Evolutionary conservation across 2,888 invertebrate species (phyloP).

Genomic region (Dascillus cervinus): DNA sequence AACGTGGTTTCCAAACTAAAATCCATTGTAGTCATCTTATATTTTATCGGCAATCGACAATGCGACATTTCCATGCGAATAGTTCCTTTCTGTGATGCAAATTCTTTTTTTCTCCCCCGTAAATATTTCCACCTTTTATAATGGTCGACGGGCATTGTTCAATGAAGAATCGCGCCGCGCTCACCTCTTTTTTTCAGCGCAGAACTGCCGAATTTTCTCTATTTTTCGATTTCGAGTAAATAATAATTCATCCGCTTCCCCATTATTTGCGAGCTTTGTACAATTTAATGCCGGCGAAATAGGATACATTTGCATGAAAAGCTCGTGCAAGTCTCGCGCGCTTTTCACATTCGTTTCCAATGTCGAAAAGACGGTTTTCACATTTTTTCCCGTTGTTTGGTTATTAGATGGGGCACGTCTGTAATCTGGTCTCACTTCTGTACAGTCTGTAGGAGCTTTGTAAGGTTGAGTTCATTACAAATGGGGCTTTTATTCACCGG

Average conservation of each 20-base stretch:
- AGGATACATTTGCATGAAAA: no score
- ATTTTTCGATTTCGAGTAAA: no score
- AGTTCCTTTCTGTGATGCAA: constrained; percentile 40
- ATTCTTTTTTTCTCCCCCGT: constrained; percentile 36
- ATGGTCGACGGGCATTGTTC: constrained; percentile 32
- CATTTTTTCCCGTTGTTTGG: no score
- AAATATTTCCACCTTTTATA: constrained; percentile 41
- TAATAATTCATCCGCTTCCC: no score
- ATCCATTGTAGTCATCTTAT: constrained; percentile 44
- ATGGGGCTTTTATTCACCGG: constrained; percentile 42
- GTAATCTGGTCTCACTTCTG: constrained; percentile 23
- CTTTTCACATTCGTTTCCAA: no score
- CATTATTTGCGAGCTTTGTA: no score
- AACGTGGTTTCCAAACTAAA: constrained; percentile 37
- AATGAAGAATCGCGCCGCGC: constrained; percentile 5
- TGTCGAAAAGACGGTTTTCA: no score
- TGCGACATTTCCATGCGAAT: constrained; percentile 42
- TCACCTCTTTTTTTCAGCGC: background rate
- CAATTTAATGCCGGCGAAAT: no score
- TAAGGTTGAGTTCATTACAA: constrained; percentile 41
- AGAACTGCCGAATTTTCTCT: no score
- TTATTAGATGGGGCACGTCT: constrained; percentile 3
- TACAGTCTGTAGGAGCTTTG: constrained; percentile 24
- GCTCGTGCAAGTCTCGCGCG: no score
- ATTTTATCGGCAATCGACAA: constrained; percentile 43